Conservation (phyloP, 2,113 vertebrate species). For the Ailurus styani region DNA sequence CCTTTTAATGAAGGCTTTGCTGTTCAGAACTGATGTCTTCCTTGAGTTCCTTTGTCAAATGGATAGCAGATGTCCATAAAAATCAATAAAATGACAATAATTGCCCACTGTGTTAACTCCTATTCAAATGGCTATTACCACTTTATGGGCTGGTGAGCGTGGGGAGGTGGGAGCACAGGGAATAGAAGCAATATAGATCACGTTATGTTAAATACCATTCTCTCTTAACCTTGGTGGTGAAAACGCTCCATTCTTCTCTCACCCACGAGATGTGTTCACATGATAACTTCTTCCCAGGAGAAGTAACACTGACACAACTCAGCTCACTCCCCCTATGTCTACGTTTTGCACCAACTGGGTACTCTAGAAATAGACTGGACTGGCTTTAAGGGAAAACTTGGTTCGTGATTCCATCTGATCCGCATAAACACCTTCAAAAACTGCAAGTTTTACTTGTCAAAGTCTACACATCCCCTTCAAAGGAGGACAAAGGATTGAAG, state of each 20-base stretch:
- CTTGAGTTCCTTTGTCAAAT: slow-evolving; percentile 7
- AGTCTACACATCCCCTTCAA: background rate
- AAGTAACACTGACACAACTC: background rate
- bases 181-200: background rate
- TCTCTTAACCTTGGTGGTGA: background rate
- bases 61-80: slow-evolving; percentile 11
- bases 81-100: background rate
- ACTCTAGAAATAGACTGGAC: background rate
- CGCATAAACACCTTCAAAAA: background rate
- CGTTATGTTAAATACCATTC: background rate
- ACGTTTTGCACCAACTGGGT: background rate
- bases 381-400: background rate
- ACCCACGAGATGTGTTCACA: background rate
- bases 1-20: background rate
- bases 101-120: background rate
- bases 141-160: background rate
- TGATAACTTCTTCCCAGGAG: background rate
- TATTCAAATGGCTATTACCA: background rate
- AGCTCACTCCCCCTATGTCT: background rate
- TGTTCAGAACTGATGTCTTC: background rate
- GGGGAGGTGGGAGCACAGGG: background rate
- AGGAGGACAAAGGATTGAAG: background rate
- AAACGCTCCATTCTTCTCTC: background rate
- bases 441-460: background rate
- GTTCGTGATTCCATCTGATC: slow-evolving; percentile 10